Evolutionary conservation across 2,888 invertebrate species (phyloP), one percentile per base, ranked within the genome.

Genomic region (Drosophila kuntzei): DNA sequence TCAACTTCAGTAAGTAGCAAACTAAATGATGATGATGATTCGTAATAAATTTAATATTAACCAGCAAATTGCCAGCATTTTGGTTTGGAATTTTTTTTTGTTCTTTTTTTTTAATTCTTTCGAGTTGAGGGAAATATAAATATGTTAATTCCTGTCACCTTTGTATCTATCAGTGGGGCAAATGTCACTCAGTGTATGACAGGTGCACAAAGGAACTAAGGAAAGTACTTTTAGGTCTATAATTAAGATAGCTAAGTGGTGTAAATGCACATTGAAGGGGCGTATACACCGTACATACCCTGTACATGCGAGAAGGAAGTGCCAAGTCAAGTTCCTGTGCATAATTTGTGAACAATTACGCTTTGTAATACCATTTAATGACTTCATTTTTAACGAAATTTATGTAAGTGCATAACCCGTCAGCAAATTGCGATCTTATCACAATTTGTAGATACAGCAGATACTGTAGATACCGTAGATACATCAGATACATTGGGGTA

Each of bases 321-420:
- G 57, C 18, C 14, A 20, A 32, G 44, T 53, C 20, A 47, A 58
- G 72, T 76, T 64, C 65, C 64, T 72, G 55, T 54, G 80, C 81
- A 78, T 87, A 87, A 85, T 87, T 85, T 86, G 87, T 86, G 87
- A 86, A 86, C 86, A 87, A 86, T 86, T 86, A 87, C 86, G 86
- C 86, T 80, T 87, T 85, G 86, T 86, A 86, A 86, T 86, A 87
- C 64, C 87, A 86, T 86, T 86, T 86, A 86, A 86, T 86, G 86
- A 86, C 86, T 86, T 86, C 75, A 86, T 86, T 86, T 84, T 67
- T 9, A 50, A 25, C 63, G 47, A 68, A 81, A 81, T 41, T 4
- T 25, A 8, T 34, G 34, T 34, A n/a, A 43, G 71, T 61, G 67
- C 71, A 63, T 18, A 51, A 51, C 18, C 39, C 47, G 36, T 34